Evolutionary conservation across 2,113 vertebrate species (phyloP).

Genomic region (Phycodurus eques): DNA sequence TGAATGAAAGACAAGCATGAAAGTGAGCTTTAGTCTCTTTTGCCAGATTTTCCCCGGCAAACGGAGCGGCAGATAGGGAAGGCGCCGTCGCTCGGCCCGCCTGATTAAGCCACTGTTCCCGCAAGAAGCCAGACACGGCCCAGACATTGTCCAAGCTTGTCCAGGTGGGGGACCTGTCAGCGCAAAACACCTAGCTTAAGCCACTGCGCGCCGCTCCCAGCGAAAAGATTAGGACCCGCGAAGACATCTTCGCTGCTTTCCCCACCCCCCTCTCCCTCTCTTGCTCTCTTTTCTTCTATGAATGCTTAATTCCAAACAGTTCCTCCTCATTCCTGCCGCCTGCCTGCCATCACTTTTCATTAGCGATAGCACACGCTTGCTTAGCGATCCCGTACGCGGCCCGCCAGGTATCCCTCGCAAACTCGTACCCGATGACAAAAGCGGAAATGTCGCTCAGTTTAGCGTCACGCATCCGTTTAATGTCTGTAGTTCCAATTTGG

Average conservation of each 20-base stretch:
- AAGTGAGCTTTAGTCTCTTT: slow-evolving; percentile 82
- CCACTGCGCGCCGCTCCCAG: slow-evolving; percentile 63
- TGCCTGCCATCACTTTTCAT: slow-evolving; percentile 53
- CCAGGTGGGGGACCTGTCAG: slow-evolving; percentile 84
- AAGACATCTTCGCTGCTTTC: slow-evolving; percentile 53
- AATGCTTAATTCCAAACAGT: slow-evolving; percentile 71
- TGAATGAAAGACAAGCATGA: slow-evolving; percentile 85
- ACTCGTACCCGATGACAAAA: background rate
- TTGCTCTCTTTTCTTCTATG: slow-evolving; percentile 44
- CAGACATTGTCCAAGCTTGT: slow-evolving; percentile 83
- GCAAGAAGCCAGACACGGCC: slow-evolving; percentile 75
- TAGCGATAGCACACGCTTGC: background rate
- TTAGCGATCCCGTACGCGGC: background rate
- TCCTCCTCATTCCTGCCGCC: slow-evolving; percentile 32
- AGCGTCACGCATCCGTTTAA: background rate
- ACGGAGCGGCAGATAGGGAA: slow-evolving; percentile 78
- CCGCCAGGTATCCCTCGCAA: background rate
- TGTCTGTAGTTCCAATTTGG: no score
- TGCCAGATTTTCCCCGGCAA: slow-evolving; percentile 71
- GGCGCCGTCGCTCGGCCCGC: slow-evolving; percentile 79
- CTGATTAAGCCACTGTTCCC: slow-evolving; percentile 78
- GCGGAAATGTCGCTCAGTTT: background rate
- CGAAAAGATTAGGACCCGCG: slow-evolving; percentile 75
- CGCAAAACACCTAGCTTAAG: slow-evolving; percentile 74
- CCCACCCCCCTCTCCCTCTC: slow-evolving; percentile 11